phyloP scores from a whole-genome alignment of 2,888 invertebrate species.

The Lasioglossum malachurum region DNA sequence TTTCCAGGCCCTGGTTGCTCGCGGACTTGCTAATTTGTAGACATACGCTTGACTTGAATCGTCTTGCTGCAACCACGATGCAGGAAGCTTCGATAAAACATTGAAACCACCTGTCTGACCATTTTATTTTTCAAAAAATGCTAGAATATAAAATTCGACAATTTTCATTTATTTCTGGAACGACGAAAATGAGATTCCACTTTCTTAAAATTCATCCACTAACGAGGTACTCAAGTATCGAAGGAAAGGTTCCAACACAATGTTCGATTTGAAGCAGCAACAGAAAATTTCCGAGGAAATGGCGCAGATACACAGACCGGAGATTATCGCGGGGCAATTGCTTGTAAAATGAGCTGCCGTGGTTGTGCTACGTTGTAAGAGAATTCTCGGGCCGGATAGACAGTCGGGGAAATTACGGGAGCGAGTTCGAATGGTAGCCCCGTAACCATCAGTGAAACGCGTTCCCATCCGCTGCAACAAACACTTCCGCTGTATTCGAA shows the following conservation, averaged over 20 bases:
- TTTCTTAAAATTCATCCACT: background rate
- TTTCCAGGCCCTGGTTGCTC: background rate
- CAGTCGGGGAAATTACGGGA: background rate
- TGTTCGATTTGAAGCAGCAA: background rate
- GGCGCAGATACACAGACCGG: background rate
- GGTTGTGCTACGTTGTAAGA: background rate
- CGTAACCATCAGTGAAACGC: background rate
- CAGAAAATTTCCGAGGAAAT: background rate
- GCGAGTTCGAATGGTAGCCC: background rate
- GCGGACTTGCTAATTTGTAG: background rate
- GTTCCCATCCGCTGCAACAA: conserved; percentile 9
- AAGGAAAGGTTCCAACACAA: background rate
- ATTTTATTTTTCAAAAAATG: too few species aligned
- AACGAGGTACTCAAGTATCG: background rate
- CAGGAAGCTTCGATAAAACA: too few species aligned
- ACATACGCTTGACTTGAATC: too few species aligned
- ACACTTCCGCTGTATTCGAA: conserved; percentile 12
- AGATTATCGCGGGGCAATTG: background rate
- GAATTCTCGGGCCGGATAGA: conserved; percentile 1
- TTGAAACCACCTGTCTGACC: too few species aligned
- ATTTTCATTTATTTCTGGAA: too few species aligned
- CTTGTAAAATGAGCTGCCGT: conserved; percentile 8
- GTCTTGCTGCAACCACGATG: too few species aligned
- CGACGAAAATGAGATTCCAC: too few species aligned
- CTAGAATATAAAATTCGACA: too few species aligned